Percentiles rank a stretch among this genome's conserved stretches.
These are phyloP conservation scores for Drosophila persimilis DNA, from an alignment of 1,140 invertebrate genomes.

Conservation along the genomic window DNA sequence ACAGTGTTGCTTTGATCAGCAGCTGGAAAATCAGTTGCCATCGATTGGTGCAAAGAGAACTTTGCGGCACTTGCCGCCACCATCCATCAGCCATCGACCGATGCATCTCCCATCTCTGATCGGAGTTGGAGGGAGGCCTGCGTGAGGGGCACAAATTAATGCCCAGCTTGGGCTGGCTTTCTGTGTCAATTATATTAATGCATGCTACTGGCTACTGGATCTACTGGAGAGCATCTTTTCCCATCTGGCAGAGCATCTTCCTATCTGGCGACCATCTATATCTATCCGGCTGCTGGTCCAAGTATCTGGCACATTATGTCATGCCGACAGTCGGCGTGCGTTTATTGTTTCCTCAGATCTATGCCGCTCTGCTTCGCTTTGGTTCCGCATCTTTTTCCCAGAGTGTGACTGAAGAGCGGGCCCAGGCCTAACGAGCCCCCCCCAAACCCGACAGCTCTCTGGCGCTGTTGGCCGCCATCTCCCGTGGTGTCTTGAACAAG, in stretches of 20 bases:
- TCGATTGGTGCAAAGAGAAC: conserved; percentile 46
- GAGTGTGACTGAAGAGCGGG: conserved; percentile 5
- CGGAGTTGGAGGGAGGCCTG: conserved; percentile 30
- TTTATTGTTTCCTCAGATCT: conserved; percentile 54
- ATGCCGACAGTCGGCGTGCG: conserved; percentile 60
- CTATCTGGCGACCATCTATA: conserved; percentile 31
- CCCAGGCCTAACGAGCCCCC: neutral
- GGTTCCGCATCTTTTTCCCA: conserved; percentile 21
- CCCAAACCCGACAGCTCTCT: neutral
- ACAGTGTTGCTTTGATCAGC: conserved; percentile 57
- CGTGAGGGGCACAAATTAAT: conserved; percentile 60
- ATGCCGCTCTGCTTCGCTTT: conserved; percentile 35
- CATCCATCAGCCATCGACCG: conserved; percentile 36
- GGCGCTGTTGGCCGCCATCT: conserved; percentile 5
- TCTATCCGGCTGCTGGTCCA: conserved; percentile 2
- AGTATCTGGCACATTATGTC: conserved; percentile 55
- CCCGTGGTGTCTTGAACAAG: conserved; percentile 24
- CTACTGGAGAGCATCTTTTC: neutral
- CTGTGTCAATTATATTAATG: conserved; percentile 81
- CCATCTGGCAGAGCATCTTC: conserved; percentile 25
- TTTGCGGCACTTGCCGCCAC: conserved; percentile 38
- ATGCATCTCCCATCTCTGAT: neutral
- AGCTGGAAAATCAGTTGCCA: conserved; percentile 75
- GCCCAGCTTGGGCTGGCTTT: conserved; percentile 58
- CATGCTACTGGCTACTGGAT: conserved; percentile 48